These are phyloP conservation scores for Polydrusus tereticollis DNA, from an alignment of 2,888 invertebrate genomes.

Conservation along the genomic window DNA sequence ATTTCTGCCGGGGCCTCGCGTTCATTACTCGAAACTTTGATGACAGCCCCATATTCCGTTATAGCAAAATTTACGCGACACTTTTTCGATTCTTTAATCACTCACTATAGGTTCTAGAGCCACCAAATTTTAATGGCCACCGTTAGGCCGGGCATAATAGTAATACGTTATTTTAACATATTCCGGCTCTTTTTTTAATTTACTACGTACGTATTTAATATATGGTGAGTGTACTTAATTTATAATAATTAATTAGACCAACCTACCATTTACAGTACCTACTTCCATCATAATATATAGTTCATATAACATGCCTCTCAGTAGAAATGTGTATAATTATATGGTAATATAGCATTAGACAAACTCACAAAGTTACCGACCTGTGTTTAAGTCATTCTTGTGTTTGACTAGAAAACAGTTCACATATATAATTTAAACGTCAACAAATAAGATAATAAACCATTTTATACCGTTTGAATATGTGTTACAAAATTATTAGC, in stretches of 20 bases:
- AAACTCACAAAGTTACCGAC: not conserved
- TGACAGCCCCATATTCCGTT: no score
- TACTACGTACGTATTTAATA: no score
- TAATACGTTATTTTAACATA: no score
- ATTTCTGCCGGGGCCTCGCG: no score
- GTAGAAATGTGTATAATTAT: not conserved
- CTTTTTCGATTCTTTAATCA: no score
- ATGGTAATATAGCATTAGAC: not conserved
- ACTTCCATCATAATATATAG: not conserved
- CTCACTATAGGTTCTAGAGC: no score
- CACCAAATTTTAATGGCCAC: no score
- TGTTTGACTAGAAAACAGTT: not conserved
- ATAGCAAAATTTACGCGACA: no score
- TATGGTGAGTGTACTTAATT: no score
- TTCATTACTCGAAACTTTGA: no score
- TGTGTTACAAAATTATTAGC: conserved; percentile 8
- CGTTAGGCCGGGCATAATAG: no score
- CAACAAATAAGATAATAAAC: conserved; percentile 5
- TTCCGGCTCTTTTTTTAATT: no score
- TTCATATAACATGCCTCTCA: not conserved
- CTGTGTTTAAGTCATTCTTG: not conserved
- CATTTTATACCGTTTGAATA: not conserved
- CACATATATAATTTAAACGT: conserved; percentile 21
- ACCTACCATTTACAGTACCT: not conserved
- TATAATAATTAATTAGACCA: not conserved